These are phyloP conservation scores for Macrobrachium rosenbergii DNA, from an alignment of 1,140 invertebrate species.

Conservation along the genomic window DNA sequence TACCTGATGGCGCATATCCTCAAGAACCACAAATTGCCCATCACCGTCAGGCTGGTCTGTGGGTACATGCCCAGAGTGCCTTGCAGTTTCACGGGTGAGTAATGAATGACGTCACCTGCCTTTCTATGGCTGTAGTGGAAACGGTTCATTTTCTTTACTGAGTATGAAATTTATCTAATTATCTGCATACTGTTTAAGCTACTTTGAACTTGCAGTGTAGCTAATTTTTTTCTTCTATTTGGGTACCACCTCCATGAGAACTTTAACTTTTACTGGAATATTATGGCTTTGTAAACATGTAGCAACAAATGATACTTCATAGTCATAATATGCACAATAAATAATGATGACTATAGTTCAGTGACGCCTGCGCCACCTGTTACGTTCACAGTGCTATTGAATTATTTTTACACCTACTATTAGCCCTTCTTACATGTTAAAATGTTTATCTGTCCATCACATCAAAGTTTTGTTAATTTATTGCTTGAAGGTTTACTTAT, in stretches of 20 bases:
- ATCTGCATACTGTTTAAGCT: too few relatives aligned
- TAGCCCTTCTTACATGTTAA: neutral
- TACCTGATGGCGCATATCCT: constrained; percentile 69
- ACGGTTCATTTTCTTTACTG: too few relatives aligned
- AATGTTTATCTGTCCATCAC: neutral
- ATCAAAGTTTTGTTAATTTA: neutral
- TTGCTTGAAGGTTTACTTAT: too few relatives aligned
- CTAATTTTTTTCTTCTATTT: too few relatives aligned
- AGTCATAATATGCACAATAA: neutral
- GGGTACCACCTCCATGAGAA: too few relatives aligned
- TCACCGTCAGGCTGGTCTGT: constrained; percentile 69
- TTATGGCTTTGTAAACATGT: neutral
- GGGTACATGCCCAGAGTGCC: constrained; percentile 68
- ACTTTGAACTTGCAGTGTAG: too few relatives aligned
- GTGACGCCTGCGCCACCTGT: too few relatives aligned
- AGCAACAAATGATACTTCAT: neutral
- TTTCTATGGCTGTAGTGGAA: neutral
- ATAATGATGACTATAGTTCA: neutral
- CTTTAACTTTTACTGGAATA: too few relatives aligned
- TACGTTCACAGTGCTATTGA: too few relatives aligned
- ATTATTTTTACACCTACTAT: too few relatives aligned
- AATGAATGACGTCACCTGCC: neutral
- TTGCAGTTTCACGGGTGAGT: constrained; percentile 69
- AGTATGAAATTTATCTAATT: too few relatives aligned
- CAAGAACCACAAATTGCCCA: constrained; percentile 67